Evolutionary conservation across 2,113 vertebrate species (phyloP).

Genomic region (Elephas maximus): DNA sequence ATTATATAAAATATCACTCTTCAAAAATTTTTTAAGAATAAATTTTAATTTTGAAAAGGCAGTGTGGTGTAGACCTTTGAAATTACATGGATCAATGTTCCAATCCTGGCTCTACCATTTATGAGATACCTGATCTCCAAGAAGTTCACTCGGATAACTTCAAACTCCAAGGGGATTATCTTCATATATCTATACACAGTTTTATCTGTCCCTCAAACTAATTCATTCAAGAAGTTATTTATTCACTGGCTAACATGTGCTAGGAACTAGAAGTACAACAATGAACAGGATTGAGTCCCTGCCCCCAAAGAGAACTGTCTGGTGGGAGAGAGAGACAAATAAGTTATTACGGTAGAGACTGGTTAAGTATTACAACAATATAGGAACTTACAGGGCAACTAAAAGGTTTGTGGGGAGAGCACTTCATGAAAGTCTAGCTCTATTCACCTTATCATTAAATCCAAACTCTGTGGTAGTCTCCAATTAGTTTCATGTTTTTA

Average conservation of each 20-base stretch:
- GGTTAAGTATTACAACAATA: background rate
- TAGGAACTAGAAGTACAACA: background rate
- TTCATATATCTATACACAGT: constrained; percentile 23
- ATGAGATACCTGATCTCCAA: background rate
- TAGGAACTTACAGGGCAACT: background rate
- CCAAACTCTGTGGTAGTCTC: background rate
- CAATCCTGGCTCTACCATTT: constrained; percentile 8
- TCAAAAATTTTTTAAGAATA: background rate
- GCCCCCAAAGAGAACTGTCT: background rate
- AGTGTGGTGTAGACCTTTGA: background rate
- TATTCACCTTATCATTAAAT: background rate
- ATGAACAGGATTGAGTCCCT: background rate
- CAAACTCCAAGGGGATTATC: constrained; percentile 16
- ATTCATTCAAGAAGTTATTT: constrained; percentile 9
- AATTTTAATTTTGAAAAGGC: constrained; percentile 55
- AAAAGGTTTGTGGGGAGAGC: background rate
- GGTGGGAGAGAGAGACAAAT: background rate
- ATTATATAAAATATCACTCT: constrained; percentile 5
- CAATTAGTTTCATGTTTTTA: background rate
- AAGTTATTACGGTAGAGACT: background rate
- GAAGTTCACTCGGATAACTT: constrained; percentile 30
- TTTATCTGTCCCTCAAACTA: background rate
- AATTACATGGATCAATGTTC: background rate
- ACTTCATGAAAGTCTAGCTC: background rate
- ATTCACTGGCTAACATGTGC: background rate